Evolutionary conservation across 2,797 vertebrate genomes (phyloP), one percentile per base, ranked within the genome.

Genomic region (Peromyscus melanophrys): DNA sequence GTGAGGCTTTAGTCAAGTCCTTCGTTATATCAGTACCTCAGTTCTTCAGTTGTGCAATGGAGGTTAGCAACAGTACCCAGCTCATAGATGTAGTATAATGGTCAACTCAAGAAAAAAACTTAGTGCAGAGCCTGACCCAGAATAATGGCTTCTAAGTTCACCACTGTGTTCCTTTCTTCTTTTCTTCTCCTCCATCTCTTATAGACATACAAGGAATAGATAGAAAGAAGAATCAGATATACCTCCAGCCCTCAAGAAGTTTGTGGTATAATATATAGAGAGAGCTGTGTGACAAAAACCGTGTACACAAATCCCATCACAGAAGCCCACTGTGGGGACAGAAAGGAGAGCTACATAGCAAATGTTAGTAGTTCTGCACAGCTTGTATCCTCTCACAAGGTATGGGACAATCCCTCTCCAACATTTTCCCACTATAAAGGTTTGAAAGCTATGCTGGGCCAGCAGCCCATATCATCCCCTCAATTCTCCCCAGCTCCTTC

Each of bases 31-130:
- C 29, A 25, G 9, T 8, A 10, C 6, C 73, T 96, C 82, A 23
- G 86, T 78, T 78, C 61, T 91, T 89, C 13, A 40, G 8, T 83
- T 94, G 3, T 80, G 80, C 91, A 89, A 83, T 83, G 67, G 31
- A 52, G 12, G 34, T 61, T 75, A 57, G 27, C 89, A 52, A 71
- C 12, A 46, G 29, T 75, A 31, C 31, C 16, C 2, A 25, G 6
- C 2, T 80, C 75, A 73, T 43, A 63, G 31, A 1, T 0, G 29
- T 40, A 31, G 3, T 75, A 1, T 59, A 77, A 85, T 65, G 14
- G 49, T 65, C n/a, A 94, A 4, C 25, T 92, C 11, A 89, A 75
- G 61, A 73, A 65, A 61, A 65, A 82, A 61, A 27, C 4, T 63
- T 55, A 49, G 23, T 77, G 55, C 12, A 89, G 61, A 37, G 76